These are phyloP conservation scores for Notodonta dromedarius DNA, from an alignment of 2,888 invertebrate genomes.

Conservation along the genomic window DNA sequence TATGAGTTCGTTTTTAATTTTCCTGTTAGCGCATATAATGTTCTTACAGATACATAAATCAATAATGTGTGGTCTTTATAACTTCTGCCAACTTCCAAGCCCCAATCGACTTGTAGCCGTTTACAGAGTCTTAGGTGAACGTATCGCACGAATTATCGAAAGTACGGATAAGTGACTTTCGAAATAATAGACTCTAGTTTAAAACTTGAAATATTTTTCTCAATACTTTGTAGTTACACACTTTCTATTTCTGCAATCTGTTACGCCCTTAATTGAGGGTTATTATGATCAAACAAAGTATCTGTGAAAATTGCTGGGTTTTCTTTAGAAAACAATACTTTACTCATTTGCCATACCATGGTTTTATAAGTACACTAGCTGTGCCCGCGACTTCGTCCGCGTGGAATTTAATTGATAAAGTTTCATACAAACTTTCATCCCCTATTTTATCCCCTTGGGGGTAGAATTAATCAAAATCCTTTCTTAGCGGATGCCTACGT, in stretches of 20 bases:
- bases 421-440: too few species aligned
- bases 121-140: constrained; percentile 24
- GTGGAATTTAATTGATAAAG: too few species aligned
- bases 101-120: constrained; percentile 19
- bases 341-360: too few species aligned
- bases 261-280: constrained; percentile 32
- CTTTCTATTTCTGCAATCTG: constrained; percentile 35
- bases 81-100: constrained; percentile 27
- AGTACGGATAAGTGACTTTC: constrained; percentile 17
- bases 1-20: constrained; percentile 16
- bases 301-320: constrained; percentile 7
- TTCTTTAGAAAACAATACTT: not conserved
- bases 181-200: constrained; percentile 16
- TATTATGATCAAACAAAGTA: constrained; percentile 7
- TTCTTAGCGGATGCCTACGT: too few species aligned
- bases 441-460: too few species aligned
- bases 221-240: constrained; percentile 25
- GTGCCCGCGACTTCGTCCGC: too few species aligned
- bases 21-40: constrained; percentile 7
- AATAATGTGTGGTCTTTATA: not conserved
- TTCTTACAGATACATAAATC: not conserved
- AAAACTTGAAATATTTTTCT: constrained; percentile 26
- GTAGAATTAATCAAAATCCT: too few species aligned
- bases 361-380: too few species aligned
- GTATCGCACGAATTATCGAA: constrained; percentile 23